Conservation (phyloP, 2,797 vertebrate genomes). For the Pelodytes ibericus region DNA sequence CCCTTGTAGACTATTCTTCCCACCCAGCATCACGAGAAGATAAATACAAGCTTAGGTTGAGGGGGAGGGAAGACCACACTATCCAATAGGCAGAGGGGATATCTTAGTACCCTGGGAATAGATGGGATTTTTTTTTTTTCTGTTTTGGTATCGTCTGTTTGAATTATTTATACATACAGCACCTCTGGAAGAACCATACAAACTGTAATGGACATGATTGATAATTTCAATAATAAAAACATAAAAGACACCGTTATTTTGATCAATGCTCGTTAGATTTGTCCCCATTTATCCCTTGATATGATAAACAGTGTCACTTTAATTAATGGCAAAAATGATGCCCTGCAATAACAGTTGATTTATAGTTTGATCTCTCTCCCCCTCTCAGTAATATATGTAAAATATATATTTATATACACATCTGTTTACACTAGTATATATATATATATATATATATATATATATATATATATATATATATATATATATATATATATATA, state of each 20-base stretch:
- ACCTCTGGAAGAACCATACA: slow-evolving; percentile 10
- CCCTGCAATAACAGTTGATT: too few relatives aligned
- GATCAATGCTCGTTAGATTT: not conserved
- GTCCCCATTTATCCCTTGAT: too few relatives aligned
- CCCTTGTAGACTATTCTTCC: slow-evolving; percentile 67
- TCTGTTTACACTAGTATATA: too few relatives aligned
- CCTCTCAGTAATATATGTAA: too few relatives aligned
- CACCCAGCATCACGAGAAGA: slow-evolving; percentile 50
- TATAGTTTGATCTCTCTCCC: too few relatives aligned
- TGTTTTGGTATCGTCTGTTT: slow-evolving; percentile 45
- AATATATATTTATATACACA: too few relatives aligned
- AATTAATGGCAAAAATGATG: too few relatives aligned
- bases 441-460: too few relatives aligned
- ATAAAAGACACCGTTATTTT: not conserved
- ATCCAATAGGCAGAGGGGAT: slow-evolving; percentile 56
- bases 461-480: too few relatives aligned
- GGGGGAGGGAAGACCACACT: slow-evolving; percentile 60
- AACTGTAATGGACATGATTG: not conserved
- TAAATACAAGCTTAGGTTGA: slow-evolving; percentile 50
- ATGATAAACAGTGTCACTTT: too few relatives aligned
- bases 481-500: too few relatives aligned
- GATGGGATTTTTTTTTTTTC: slow-evolving; percentile 49
- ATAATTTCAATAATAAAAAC: not conserved
- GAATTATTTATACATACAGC: slow-evolving; percentile 37
- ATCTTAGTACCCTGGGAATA: slow-evolving; percentile 57